Evolutionary conservation across 35 echinoderm and acorn worm genomes (phyloP), one percentile per base, ranked within the genome.

Genomic region (Ophioderma brevispina): DNA sequence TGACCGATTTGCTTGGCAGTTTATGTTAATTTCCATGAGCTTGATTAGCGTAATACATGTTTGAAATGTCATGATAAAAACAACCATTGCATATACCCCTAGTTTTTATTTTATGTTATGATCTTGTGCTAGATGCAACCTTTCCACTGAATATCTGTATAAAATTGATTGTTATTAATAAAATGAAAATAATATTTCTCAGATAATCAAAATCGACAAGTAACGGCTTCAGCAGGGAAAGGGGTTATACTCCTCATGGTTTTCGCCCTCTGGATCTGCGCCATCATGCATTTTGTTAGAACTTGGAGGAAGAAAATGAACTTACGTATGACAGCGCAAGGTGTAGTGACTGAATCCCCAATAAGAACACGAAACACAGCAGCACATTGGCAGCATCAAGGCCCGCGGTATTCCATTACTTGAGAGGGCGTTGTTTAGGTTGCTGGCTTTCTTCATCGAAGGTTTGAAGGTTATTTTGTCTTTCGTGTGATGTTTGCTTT

Each of bases 231-330:
- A 37, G 83, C 46, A 34, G 83, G 49, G 19, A 59, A 85, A 52
- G 35, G 52, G 21, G 31, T 85, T 10, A 85, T 85, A 52, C 43
- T 85, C 19, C 43, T 85, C 5, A 85, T 85, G 83, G 55, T 85
- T 5, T 37, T 85, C 33, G 83, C 83, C 0, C 43, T 85, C 49
- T 85, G 83, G 83, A 19, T 85, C 11, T 52, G 43, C 52, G 83
- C 83, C 55, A 52, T 85, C 0, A 64, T 59, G 52, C 83, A 64
- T 17, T 85, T 85, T n/a, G 37, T 85, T 63, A 49, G 83, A 52
- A 85, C 83, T 14, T 85, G 83, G 83, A 31, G 33, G 55, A 85
- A 85, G 63, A 85, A 85, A 37, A 85, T 85, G 83, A 81, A 81
- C 79, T 38, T 38, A 28, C 79, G 40, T 42, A 36, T 52, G 40